These are phyloP conservation scores for Piprites chloris DNA, from an alignment of 2,113 vertebrate species.

Conservation along the genomic window DNA sequence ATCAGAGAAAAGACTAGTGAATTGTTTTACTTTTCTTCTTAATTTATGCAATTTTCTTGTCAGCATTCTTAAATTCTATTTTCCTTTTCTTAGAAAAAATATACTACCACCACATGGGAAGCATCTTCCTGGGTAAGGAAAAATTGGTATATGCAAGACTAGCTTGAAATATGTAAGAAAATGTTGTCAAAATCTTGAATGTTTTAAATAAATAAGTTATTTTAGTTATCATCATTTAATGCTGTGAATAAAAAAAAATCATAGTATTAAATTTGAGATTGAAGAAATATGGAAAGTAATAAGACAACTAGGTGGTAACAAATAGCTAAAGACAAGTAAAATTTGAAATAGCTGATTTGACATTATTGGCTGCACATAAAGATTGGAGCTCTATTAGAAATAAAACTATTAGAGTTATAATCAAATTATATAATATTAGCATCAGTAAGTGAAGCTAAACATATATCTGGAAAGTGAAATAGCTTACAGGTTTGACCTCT, in stretches of 20 bases:
- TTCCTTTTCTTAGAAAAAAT: background rate
- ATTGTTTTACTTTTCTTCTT: background rate
- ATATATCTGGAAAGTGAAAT: constrained; percentile 28
- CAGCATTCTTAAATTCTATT: background rate
- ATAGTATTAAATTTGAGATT: background rate
- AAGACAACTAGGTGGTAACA: background rate
- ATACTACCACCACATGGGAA: background rate
- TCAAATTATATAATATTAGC: constrained; percentile 19
- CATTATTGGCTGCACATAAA: background rate
- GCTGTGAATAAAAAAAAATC: background rate
- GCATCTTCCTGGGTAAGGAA: background rate
- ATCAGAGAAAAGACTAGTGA: background rate
- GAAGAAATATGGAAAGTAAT: background rate
- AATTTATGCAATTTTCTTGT: background rate
- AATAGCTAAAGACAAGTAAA: background rate
- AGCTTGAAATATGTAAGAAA: background rate
- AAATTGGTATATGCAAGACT: background rate
- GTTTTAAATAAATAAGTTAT: background rate
- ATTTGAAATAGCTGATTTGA: constrained; percentile 38
- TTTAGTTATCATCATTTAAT: background rate
- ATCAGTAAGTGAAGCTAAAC: constrained; percentile 13
- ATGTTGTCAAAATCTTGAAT: background rate
- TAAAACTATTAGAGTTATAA: background rate
- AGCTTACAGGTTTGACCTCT: constrained; percentile 1
- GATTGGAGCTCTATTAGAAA: constrained; percentile 22